phyloP scores from a whole-genome alignment of 2,113 vertebrate genomes.

The Antechinus flavipes region DNA sequence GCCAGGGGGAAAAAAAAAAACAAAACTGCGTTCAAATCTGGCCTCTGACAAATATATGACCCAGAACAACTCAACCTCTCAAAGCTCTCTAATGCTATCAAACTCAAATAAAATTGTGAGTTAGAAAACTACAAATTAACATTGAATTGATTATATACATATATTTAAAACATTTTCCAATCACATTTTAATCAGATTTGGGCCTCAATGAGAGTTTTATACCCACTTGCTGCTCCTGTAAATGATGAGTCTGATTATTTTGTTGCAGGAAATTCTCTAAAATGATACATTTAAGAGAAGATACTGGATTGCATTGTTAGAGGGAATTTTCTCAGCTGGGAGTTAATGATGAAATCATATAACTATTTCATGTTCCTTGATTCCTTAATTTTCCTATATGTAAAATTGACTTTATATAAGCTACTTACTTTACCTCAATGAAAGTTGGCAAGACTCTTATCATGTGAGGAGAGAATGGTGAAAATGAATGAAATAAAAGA shows the following conservation, averaged over 20 bases:
- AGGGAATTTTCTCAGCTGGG: not conserved
- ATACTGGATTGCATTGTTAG: not conserved
- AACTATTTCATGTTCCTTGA: not conserved
- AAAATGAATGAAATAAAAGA: rapidly evolving
- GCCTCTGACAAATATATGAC: not conserved
- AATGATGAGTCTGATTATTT: not conserved
- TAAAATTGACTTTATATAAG: constrained; percentile 19
- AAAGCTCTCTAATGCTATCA: not conserved
- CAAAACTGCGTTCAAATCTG: not conserved
- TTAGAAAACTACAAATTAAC: not conserved
- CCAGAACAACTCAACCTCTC: not conserved
- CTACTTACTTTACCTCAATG: not conserved
- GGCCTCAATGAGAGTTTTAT: not conserved
- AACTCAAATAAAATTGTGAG: not conserved
- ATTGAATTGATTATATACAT: not conserved
- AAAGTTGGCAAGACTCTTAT: not conserved
- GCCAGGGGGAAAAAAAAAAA: not conserved
- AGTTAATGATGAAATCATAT: not conserved
- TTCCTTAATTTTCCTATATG: constrained; percentile 20
- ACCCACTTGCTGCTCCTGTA: not conserved
- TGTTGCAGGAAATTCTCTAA: not conserved
- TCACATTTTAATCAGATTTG: not conserved
- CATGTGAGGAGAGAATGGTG: not conserved
- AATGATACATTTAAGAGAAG: not conserved
- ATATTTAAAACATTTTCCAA: not conserved